Conservation (phyloP, 2,888 invertebrate species). For the Hemistola chrysoprasaria region DNA sequence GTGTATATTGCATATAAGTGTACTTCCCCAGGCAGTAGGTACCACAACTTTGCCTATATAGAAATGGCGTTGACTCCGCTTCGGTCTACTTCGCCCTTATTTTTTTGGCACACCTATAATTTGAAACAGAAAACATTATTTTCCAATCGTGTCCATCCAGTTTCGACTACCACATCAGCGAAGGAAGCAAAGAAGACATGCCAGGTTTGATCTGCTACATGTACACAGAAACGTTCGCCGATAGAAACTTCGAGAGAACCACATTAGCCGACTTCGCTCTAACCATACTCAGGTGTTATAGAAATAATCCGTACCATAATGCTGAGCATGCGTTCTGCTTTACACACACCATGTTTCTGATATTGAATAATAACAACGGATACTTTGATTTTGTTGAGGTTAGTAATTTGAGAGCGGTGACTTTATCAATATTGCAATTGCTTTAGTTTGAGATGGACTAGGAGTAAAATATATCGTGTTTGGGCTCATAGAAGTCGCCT, state of each 20-base stretch:
- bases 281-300: constrained; percentile 70
- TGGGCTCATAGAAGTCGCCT: too few relatives aligned
- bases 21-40: too few relatives aligned
- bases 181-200: constrained; percentile 72
- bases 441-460: too few relatives aligned
- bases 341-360: constrained; percentile 83
- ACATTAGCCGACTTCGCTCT: constrained; percentile 73
- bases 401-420: too few relatives aligned
- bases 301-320: constrained; percentile 83
- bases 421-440: too few relatives aligned
- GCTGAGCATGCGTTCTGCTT: constrained; percentile 85
- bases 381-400: constrained; percentile 77
- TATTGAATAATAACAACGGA: constrained; percentile 70
- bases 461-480: too few relatives aligned
- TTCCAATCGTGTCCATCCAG: constrained; percentile 42
- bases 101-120: too few relatives aligned
- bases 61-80: too few relatives aligned
- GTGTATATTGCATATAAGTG: too few relatives aligned
- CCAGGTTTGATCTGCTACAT: constrained; percentile 77
- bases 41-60: too few relatives aligned
- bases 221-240: constrained; percentile 72
- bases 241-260: constrained; percentile 55
- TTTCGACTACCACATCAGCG: constrained; percentile 80
- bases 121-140: too few relatives aligned
- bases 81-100: too few relatives aligned